Evolutionary conservation across 1,140 invertebrate genomes (phyloP).

Genomic region (Caerostris extrusa): DNA sequence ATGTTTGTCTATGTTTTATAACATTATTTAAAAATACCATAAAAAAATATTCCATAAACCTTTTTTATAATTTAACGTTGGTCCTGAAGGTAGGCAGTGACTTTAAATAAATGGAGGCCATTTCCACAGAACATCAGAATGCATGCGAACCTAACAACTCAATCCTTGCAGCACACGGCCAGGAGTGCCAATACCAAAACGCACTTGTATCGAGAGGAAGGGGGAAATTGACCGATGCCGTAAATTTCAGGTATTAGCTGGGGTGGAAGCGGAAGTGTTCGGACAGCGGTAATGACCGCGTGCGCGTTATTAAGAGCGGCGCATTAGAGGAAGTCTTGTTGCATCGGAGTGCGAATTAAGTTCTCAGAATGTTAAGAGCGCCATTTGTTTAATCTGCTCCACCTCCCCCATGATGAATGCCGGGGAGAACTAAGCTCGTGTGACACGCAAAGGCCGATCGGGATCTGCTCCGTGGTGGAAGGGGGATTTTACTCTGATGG

Average conservation of each 20-base stretch:
- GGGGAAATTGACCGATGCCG: neutral
- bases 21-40: too few relatives aligned
- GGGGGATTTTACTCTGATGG: too few relatives aligned
- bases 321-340: slow-evolving; percentile 8
- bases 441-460: neutral
- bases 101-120: too few relatives aligned
- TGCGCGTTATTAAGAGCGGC: neutral
- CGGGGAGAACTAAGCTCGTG: neutral
- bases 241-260: slow-evolving; percentile 16
- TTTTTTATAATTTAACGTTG: too few relatives aligned
- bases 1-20: too few relatives aligned
- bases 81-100: too few relatives aligned
- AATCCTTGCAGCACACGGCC: too few relatives aligned
- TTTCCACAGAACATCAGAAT: too few relatives aligned
- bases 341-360: neutral
- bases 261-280: neutral
- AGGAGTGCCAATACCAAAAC: neutral
- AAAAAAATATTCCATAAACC: too few relatives aligned
- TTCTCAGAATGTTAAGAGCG: neutral
- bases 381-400: slow-evolving; percentile 45
- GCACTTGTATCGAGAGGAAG: neutral
- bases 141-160: too few relatives aligned
- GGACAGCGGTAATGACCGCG: neutral
- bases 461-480: neutral
- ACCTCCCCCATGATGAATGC: neutral